Evolutionary conservation across 2,797 vertebrate species (phyloP).

Genomic region (Lophotriccus pileatus): DNA sequence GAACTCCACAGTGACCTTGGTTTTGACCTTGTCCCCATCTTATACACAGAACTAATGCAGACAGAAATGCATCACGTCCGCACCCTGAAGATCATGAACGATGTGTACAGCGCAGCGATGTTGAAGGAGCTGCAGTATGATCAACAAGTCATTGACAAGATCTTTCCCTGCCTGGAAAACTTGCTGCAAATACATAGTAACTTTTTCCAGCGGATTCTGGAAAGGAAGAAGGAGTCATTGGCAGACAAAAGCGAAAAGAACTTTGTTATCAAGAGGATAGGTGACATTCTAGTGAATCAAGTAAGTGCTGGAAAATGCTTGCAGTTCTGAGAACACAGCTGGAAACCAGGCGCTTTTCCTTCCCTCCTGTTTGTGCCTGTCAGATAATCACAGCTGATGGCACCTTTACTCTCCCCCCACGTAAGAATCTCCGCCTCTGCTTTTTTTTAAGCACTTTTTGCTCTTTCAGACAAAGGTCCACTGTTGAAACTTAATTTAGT

Average conservation of each 20-base stretch:
- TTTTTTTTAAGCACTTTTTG: neutral
- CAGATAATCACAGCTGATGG: neutral
- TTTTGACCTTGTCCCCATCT: neutral
- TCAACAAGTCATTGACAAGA: conserved; percentile 83
- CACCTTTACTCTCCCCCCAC: neutral
- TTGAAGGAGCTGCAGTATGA: conserved; percentile 88
- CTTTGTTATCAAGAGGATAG: conserved; percentile 87
- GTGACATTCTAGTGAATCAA: conserved; percentile 91
- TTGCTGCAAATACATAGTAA: conserved; percentile 89
- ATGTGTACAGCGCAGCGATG: conserved; percentile 93
- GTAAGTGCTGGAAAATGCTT: conserved; percentile 71
- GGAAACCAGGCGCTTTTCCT: neutral
- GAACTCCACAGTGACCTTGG: neutral
- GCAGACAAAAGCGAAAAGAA: conserved; percentile 80
- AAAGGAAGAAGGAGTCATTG: conserved; percentile 87
- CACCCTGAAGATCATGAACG: conserved; percentile 93
- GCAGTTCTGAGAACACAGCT: neutral
- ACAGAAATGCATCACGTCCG: conserved; percentile 97
- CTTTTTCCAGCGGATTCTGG: conserved; percentile 88
- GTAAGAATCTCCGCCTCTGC: neutral
- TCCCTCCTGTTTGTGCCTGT: neutral
- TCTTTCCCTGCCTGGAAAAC: conserved; percentile 91
- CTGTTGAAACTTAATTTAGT: neutral
- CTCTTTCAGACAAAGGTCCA: neutral
- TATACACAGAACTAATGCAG: conserved; percentile 92